phyloP scores from a whole-genome alignment of 2,888 invertebrate species.

The Leptinotarsa tumamoca region DNA sequence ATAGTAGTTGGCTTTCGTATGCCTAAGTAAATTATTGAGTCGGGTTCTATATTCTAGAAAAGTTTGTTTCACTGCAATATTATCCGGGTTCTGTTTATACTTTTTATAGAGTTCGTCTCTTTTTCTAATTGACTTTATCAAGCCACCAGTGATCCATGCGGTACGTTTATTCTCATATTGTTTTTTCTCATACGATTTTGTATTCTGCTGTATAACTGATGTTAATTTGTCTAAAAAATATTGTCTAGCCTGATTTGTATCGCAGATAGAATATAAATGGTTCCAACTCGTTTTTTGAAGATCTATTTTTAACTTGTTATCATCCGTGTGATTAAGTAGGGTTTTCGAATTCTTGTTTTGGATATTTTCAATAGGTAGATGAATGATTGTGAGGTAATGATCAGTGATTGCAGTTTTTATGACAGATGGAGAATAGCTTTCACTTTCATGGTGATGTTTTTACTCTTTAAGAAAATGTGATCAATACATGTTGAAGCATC shows the following conservation, averaged over 20 bases:
- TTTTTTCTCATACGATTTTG: not conserved
- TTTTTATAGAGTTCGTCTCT: conserved; percentile 4
- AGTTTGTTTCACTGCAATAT: not conserved
- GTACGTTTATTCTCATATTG: not conserved
- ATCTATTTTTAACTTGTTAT: not conserved
- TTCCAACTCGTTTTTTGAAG: conserved; percentile 4
- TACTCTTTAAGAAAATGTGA: not conserved
- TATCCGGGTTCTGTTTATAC: not conserved
- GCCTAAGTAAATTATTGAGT: conserved; percentile 1
- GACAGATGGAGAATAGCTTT: not conserved
- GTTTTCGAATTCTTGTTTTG: not conserved
- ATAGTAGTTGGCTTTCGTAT: conserved; percentile 2
- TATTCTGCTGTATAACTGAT: conserved; percentile 1
- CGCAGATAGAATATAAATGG: not conserved
- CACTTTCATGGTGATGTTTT: not conserved
- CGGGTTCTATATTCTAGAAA: not conserved
- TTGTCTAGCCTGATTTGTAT: conserved; percentile 1
- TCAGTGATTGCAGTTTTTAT: conserved; percentile 6
- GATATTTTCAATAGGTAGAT: not conserved
- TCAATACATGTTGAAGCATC: conserved; percentile 11
- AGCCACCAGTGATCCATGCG: not conserved
- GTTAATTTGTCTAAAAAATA: conserved; percentile 1
- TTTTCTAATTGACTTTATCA: not conserved
- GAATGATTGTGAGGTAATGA: conserved; percentile 1
- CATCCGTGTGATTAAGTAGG: not conserved